These are phyloP conservation scores for Myanophis thanlyinensis DNA, from an alignment of 2,113 vertebrate species.

Conservation along the genomic window DNA sequence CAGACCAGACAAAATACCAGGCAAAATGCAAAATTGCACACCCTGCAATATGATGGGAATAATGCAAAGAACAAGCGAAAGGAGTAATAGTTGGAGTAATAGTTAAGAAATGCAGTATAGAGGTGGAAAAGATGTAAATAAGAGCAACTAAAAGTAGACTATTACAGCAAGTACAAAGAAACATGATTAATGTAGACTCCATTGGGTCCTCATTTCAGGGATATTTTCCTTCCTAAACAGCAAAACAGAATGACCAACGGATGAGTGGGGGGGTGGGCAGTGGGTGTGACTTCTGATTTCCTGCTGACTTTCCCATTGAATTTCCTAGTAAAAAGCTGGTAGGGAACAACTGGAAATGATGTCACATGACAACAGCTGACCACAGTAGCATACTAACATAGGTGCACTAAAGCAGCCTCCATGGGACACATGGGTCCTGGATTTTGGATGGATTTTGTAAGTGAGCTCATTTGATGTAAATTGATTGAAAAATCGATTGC, in stretches of 20 bases:
- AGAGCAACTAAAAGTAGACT: neutral
- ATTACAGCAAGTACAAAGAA: neutral
- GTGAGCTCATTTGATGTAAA: neutral
- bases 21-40: neutral
- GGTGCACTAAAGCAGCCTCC: neutral
- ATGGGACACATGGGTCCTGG: neutral
- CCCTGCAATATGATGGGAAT: neutral
- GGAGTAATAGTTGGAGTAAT: neutral
- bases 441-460: neutral
- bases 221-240: neutral
- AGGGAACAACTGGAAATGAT: neutral
- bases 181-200: neutral
- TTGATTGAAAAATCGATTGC: neutral
- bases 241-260: neutral
- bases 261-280: fast-evolving
- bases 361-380: neutral
- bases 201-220: neutral
- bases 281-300: neutral
- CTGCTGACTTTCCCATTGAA: neutral
- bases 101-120: neutral
- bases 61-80: neutral
- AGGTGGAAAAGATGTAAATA: neutral
- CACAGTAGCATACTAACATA: neutral
- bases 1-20: neutral
- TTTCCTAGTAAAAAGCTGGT: neutral